Conservation (phyloP, 2,113 vertebrate species). For the Daboia siamensis region DNA sequence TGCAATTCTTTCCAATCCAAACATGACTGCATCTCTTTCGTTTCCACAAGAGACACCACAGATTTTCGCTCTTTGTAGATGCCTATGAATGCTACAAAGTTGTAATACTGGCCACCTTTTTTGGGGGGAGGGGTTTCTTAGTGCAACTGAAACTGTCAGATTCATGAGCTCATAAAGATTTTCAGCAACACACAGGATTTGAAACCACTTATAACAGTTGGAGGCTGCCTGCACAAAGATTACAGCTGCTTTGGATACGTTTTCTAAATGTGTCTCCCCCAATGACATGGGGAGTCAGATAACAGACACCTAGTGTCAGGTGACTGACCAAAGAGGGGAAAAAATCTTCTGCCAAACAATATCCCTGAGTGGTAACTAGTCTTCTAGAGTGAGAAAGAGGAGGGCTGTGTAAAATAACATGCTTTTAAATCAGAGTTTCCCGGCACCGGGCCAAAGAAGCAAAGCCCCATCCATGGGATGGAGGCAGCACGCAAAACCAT, state of each 20-base stretch:
- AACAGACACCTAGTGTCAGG: neutral
- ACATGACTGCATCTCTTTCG: neutral
- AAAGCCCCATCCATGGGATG: too few relatives aligned
- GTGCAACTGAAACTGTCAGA: neutral
- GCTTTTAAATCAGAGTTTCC: neutral
- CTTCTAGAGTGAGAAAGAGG: neutral
- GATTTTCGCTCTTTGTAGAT: neutral
- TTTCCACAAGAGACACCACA: neutral
- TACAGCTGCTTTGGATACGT: conserved; percentile 16
- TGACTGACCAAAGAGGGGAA: neutral
- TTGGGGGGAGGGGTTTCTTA: neutral
- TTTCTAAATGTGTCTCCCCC: neutral
- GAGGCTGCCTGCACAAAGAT: neutral
- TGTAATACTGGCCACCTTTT: neutral
- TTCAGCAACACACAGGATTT: conserved; percentile 2
- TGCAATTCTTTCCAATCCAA: neutral
- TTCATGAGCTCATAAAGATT: conserved; percentile 38
- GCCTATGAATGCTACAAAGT: neutral
- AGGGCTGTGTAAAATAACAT: neutral
- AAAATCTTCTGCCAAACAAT: neutral
- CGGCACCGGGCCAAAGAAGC: too few relatives aligned
- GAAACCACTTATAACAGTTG: conserved; percentile 32
- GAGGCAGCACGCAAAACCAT: too few relatives aligned
- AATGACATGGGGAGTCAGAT: neutral
- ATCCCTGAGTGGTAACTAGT: neutral